Evolutionary conservation across 2,113 vertebrate species (phyloP).

Genomic region (Austrofundulus limnaeus): DNA sequence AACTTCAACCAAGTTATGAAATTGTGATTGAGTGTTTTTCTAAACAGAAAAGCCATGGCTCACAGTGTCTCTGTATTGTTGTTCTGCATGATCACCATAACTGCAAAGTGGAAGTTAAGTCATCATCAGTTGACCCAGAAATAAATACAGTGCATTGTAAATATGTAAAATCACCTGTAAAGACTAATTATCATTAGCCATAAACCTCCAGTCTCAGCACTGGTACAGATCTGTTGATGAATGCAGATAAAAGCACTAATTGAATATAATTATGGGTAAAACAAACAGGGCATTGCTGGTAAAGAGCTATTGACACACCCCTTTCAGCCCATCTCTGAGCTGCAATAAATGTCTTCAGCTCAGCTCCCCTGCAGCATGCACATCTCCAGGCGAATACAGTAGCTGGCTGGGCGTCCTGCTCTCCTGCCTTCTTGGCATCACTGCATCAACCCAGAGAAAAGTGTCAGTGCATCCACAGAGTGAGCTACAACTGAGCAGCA

Average conservation of each 20-base stretch:
- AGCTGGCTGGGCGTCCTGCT: conserved; percentile 8
- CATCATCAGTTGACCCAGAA: too few species aligned
- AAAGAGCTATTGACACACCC: conserved; percentile 24
- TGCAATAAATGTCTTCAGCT: conserved; percentile 10
- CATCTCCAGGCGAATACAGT: conserved; percentile 1
- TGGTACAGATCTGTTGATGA: neutral
- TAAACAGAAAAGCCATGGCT: neutral
- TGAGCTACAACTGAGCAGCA: conserved; percentile 7
- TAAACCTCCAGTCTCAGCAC: too few species aligned
- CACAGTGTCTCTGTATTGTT: neutral
- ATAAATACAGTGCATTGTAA: neutral
- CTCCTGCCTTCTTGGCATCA: conserved; percentile 5
- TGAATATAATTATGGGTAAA: neutral
- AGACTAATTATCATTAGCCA: neutral
- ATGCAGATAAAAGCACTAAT: neutral
- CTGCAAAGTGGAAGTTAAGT: too few species aligned
- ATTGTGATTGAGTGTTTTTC: neutral
- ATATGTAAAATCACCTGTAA: neutral
- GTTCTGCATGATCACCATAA: neutral
- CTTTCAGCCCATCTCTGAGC: conserved; percentile 13
- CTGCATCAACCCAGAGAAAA: conserved; percentile 30
- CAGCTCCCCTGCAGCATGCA: conserved; percentile 6
- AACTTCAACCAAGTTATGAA: conserved; percentile 3
- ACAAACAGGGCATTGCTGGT: neutral
- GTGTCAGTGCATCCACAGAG: conserved; percentile 2